Percentiles rank a stretch among this genome's conserved stretches.
Conservation (phyloP, 2,888 invertebrate species). For the Sarcophaga subvicina region DNA sequence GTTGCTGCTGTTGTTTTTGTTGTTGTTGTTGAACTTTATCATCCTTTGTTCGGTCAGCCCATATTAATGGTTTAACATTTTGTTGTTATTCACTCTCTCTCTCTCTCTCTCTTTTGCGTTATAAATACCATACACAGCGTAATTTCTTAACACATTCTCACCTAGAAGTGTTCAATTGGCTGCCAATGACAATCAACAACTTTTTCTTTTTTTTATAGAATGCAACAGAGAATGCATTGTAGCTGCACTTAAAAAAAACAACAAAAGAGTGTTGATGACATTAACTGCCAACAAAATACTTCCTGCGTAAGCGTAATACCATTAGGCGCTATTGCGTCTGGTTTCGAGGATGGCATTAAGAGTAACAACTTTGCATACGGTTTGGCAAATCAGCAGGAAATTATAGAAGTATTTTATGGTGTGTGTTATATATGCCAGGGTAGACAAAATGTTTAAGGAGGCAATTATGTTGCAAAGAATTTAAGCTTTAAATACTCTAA, state of each 20-base stretch:
- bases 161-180: background rate
- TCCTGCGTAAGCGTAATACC: background rate
- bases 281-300: background rate
- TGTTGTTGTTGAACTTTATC: background rate
- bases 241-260: background rate
- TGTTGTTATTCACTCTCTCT: background rate
- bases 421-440: too few species aligned
- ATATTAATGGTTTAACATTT: conserved; percentile 26
- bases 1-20: background rate
- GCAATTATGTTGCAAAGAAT: too few species aligned
- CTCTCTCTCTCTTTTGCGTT: too few species aligned
- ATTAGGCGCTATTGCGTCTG: background rate
- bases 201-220: background rate
- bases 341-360: too few species aligned
- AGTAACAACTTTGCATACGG: too few species aligned
- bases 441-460: too few species aligned
- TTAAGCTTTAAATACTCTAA: too few species aligned
- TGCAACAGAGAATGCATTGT: background rate
- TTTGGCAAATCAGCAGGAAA: too few species aligned
- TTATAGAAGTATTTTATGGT: too few species aligned
- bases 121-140: background rate
- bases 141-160: background rate
- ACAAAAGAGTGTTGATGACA: background rate
- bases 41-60: background rate
- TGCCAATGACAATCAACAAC: background rate